Conservation (phyloP, 1,140 invertebrate genomes). For the Pseudomyrmex pallidus region DNA sequence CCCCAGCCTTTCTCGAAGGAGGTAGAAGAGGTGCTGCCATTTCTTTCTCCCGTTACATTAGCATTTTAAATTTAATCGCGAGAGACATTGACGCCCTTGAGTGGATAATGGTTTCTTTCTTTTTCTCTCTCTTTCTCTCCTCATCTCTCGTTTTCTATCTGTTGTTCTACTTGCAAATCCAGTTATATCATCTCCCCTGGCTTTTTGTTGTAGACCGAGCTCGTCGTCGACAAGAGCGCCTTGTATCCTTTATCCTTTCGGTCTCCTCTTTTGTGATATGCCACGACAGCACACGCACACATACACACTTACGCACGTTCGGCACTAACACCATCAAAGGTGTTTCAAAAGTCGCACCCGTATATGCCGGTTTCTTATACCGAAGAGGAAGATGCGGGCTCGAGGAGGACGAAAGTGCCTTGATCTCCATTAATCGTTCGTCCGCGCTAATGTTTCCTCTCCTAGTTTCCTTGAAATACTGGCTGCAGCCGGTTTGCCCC, state of each 20-base stretch:
- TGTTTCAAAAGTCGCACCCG: conserved; percentile 57
- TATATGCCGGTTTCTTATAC: conserved; percentile 39
- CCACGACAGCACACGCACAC: no score
- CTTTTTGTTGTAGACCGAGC: conserved; percentile 50
- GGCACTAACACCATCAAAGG: neutral
- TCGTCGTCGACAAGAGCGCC: conserved; percentile 41
- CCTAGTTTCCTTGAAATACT: conserved; percentile 57
- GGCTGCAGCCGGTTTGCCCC: neutral
- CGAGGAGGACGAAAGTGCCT: conserved; percentile 15
- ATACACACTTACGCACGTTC: no score
- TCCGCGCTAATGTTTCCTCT: conserved; percentile 35
- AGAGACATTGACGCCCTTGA: conserved; percentile 72
- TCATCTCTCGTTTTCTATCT: conserved; percentile 14
- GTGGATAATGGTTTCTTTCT: conserved; percentile 66
- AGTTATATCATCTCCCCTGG: conserved; percentile 70
- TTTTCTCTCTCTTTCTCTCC: neutral
- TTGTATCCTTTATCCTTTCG: neutral
- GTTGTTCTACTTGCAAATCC: conserved; percentile 64
- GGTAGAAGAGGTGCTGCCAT: conserved; percentile 33
- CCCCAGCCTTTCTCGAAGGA: conserved; percentile 22
- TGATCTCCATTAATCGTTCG: conserved; percentile 65
- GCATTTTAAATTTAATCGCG: conserved; percentile 74
- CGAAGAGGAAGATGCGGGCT: conserved; percentile 62
- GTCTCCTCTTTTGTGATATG: no score
- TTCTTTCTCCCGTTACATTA: conserved; percentile 69